Evolutionary conservation across 2,888 invertebrate genomes (phyloP).

Genomic region (Lasioglossum zephyrum): DNA sequence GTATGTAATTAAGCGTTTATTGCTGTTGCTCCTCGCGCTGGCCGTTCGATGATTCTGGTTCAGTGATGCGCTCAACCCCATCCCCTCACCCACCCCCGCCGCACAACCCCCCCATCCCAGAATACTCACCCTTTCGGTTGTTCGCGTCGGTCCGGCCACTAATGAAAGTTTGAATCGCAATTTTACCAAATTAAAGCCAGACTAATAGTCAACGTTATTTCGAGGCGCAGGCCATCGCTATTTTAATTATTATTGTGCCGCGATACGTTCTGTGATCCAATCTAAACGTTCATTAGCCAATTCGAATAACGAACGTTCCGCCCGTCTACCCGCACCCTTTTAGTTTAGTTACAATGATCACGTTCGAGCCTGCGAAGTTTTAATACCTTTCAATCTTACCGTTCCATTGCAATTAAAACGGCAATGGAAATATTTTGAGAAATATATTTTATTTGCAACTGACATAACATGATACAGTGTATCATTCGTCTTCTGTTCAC

Average conservation of each 20-base stretch:
- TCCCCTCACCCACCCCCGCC: background rate
- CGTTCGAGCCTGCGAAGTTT: background rate
- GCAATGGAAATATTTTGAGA: background rate
- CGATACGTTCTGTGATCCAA: constrained; percentile 51
- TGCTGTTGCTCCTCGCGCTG: constrained; percentile 59
- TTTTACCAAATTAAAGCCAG: constrained; percentile 70
- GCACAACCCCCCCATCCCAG: background rate
- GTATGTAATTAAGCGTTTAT: constrained; percentile 73
- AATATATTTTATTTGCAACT: no score
- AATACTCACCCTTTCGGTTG: constrained; percentile 17
- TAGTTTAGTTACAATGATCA: constrained; percentile 7
- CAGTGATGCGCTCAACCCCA: constrained; percentile 58
- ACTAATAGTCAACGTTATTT: constrained; percentile 71
- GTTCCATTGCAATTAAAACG: background rate
- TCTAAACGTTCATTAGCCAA: constrained; percentile 66
- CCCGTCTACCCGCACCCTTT: background rate
- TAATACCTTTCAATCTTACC: background rate
- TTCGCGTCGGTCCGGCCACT: constrained; percentile 42
- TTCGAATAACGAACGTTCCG: constrained; percentile 32
- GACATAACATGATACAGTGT: background rate
- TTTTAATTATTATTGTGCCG: constrained; percentile 66
- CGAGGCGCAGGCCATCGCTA: constrained; percentile 52
- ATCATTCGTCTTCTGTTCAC: background rate
- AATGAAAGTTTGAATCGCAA: constrained; percentile 71
- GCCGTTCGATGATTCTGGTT: constrained; percentile 60